Evolutionary conservation across 2,888 invertebrate genomes (phyloP).

Genomic region (Nasonovia ribisnigri): DNA sequence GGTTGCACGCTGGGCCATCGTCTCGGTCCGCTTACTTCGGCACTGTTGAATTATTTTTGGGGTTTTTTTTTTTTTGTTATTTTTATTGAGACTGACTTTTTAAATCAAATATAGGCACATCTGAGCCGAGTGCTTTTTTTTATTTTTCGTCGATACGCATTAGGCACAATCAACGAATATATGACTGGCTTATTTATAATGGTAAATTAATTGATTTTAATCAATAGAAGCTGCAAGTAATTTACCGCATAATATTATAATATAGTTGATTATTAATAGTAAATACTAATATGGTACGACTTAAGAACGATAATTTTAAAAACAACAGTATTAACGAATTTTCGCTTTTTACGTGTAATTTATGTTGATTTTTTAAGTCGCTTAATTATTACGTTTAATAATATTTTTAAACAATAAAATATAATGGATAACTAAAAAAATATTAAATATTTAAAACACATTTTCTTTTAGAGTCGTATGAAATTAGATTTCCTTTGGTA

Average conservation of each 20-base stretch:
- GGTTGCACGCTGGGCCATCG: neutral
- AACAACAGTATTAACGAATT: neutral
- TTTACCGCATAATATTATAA: neutral
- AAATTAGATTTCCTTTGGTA: neutral
- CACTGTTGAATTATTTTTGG: neutral
- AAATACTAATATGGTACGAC: neutral
- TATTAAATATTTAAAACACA: neutral
- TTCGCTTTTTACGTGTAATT: neutral
- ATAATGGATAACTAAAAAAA: neutral
- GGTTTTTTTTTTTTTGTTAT: neutral
- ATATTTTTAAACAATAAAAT: neutral
- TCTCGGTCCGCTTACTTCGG: neutral
- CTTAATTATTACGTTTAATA: neutral
- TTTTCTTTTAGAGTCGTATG: neutral
- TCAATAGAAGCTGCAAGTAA: neutral
- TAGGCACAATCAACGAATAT: neutral
- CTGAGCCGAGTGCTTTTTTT: neutral
- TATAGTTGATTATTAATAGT: no score
- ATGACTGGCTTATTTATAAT: neutral
- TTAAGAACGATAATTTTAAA: neutral
- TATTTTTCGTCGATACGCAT: neutral
- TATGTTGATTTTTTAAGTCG: neutral
- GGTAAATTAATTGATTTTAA: neutral
- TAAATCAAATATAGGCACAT: neutral
- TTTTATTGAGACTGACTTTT: neutral